Evolutionary conservation across 2,797 vertebrate species (phyloP).

Genomic region (Xiphorhynchus erythropygius): DNA sequence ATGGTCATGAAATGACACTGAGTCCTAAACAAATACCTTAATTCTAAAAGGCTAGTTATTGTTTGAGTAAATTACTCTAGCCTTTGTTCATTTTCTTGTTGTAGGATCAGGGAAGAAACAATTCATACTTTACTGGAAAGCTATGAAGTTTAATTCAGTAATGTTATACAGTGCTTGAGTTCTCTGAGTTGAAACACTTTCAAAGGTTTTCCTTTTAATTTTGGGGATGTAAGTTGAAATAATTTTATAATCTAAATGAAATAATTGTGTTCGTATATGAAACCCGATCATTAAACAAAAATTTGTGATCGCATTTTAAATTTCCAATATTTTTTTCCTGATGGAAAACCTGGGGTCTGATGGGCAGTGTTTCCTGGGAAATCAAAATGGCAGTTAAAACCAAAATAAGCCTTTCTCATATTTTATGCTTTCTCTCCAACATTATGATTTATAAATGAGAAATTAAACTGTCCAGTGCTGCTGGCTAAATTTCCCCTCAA

Average conservation of each 20-base stretch:
- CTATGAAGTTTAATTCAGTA: not conserved
- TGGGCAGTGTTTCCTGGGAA: not conserved
- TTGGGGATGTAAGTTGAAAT: not conserved
- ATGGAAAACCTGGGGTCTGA: not conserved
- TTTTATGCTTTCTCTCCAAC: not conserved
- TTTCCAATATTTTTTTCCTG: not conserved
- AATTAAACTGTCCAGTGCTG: not conserved
- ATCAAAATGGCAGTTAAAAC: not conserved
- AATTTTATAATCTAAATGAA: not conserved
- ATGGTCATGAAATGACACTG: not conserved
- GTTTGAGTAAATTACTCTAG: not conserved
- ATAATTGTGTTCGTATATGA: not conserved
- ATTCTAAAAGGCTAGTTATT: not conserved
- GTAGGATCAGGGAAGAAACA: not conserved
- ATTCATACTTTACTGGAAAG: not conserved
- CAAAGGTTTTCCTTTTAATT: not conserved
- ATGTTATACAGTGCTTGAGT: not conserved
- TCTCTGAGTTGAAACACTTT: not conserved
- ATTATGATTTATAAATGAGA: not conserved
- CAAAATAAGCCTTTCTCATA: not conserved
- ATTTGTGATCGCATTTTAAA: not conserved
- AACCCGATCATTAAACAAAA: not conserved
- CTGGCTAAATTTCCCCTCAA: not conserved
- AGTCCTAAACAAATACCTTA: not conserved
- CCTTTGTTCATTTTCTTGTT: not conserved